A percentile compares a stretch with the other conserved stretches of the same genome.
Evolutionary conservation across 2,113 vertebrate genomes (phyloP).

Genomic region (Neopipo cinnamomea): DNA sequence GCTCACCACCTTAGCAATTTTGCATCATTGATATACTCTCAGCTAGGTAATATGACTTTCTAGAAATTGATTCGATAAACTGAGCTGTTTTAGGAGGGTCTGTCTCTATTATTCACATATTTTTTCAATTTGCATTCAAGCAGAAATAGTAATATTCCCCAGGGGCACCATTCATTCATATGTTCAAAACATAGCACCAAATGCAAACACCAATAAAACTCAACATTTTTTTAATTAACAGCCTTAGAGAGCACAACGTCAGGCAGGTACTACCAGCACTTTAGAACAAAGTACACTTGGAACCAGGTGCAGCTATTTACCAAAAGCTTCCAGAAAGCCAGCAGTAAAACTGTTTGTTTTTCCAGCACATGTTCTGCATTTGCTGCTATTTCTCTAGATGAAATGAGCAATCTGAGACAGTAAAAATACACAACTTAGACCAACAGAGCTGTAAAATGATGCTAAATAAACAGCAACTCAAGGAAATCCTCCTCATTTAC

Average conservation of each 20-base stretch:
- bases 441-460: background rate
- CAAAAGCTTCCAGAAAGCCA: slow-evolving; percentile 8
- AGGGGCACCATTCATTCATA: background rate
- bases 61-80: background rate
- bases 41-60: background rate
- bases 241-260: background rate
- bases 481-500: background rate
- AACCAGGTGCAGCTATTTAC: slow-evolving; percentile 22
- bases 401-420: background rate
- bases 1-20: background rate
- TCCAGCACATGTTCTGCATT: background rate
- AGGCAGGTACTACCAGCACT: background rate
- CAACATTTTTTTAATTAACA: background rate
- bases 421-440: background rate
- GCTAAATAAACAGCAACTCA: background rate
- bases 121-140: background rate
- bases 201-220: background rate
- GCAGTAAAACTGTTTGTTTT: slow-evolving; percentile 35
- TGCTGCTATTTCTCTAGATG: background rate
- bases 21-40: background rate
- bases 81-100: background rate
- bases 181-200: background rate
- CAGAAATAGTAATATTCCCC: background rate
- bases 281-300: background rate
- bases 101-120: background rate